A percentile compares a stretch with the other conserved stretches of the same genome.
These are phyloP conservation scores for Pleuronectes platessa DNA, from an alignment of 2,113 vertebrate genomes.

Conservation along the genomic window DNA sequence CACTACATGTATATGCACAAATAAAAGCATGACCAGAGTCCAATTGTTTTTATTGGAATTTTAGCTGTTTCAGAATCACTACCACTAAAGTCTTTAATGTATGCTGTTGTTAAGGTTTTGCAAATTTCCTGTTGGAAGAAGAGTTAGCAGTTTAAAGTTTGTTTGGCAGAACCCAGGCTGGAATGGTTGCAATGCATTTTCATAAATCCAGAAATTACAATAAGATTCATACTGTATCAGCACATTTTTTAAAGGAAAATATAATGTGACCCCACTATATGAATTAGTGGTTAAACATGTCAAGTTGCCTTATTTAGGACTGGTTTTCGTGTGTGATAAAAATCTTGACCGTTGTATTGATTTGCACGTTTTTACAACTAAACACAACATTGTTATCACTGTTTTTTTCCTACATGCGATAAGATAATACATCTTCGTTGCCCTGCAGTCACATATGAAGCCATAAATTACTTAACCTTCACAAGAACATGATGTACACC, in stretches of 20 bases:
- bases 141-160: too few relatives aligned
- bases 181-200: background rate
- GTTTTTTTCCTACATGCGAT: background rate
- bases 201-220: background rate
- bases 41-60: background rate
- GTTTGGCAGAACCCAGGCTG: too few relatives aligned
- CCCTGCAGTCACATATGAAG: background rate
- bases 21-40: background rate
- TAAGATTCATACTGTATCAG: background rate
- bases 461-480: background rate
- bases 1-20: background rate
- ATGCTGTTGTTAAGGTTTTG: too few relatives aligned
- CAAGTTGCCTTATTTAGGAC: background rate
- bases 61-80: too few relatives aligned
- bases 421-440: background rate
- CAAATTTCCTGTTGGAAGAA: too few relatives aligned
- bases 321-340: background rate
- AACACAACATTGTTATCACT: background rate
- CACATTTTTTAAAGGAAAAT: background rate
- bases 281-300: background rate
- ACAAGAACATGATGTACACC: background rate
- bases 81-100: too few relatives aligned
- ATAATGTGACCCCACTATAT: background rate
- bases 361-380: background rate
- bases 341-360: background rate